Percentiles rank a stretch among this genome's conserved stretches.
These are phyloP conservation scores for Lathamus discolor DNA, from an alignment of 2,113 vertebrate species.

Conservation along the genomic window DNA sequence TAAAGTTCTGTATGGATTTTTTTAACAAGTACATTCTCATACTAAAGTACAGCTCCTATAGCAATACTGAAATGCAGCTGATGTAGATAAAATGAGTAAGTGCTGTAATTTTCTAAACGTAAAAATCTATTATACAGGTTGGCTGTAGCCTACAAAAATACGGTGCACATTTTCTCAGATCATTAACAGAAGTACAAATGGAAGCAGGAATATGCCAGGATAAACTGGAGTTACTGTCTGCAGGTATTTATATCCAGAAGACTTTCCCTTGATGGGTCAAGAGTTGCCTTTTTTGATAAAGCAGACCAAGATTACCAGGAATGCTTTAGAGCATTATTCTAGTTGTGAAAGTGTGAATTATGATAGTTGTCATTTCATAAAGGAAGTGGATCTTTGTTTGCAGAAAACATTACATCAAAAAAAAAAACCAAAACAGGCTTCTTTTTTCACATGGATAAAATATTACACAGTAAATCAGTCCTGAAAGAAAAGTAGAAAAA, in stretches of 20 bases:
- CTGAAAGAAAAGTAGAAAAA: neutral
- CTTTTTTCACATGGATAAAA: conserved; percentile 1
- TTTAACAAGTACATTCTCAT: conserved; percentile 28
- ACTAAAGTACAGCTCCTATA: neutral
- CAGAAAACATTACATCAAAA: neutral
- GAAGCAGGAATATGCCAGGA: neutral
- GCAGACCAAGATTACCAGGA: neutral
- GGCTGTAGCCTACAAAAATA: neutral
- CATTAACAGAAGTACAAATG: neutral
- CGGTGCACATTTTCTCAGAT: neutral
- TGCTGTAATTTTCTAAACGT: conserved; percentile 24
- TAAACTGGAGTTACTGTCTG: neutral
- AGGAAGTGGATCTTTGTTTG: conserved; percentile 1
- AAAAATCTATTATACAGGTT: conserved; percentile 1
- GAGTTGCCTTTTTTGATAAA: neutral
- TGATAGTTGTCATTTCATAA: neutral
- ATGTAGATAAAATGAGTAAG: conserved; percentile 36
- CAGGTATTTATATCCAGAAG: neutral
- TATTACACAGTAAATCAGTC: neutral
- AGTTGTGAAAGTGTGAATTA: neutral
- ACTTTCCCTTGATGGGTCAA: neutral
- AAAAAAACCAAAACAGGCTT: neutral
- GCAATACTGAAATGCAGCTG: conserved; percentile 16
- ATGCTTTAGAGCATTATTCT: neutral
- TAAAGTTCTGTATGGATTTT: conserved; percentile 41